Percentiles rank a stretch among this genome's conserved stretches.
phyloP scores from a whole-genome alignment of 2,888 invertebrate genomes.

The Leptopilina myrica region DNA sequence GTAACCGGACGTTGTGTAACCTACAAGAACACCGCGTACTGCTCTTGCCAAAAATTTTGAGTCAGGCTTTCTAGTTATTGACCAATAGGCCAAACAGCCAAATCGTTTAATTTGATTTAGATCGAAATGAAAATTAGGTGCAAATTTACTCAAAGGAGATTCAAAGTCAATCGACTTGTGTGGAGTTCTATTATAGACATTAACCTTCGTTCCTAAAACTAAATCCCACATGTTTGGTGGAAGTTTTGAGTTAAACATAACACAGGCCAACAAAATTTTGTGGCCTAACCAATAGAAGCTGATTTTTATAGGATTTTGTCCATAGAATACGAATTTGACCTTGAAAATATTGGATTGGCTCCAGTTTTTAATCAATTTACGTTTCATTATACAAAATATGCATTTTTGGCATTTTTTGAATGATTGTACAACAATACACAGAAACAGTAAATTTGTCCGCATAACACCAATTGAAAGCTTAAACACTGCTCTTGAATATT shows the following conservation, averaged over 20 bases:
- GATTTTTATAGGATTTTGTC: too few relatives aligned
- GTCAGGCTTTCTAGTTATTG: conserved; percentile 46
- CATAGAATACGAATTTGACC: too few relatives aligned
- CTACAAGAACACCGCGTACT: conserved; percentile 49
- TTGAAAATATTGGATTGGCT: too few relatives aligned
- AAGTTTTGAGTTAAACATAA: conserved; percentile 49
- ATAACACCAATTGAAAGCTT: too few relatives aligned
- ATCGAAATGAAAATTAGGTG: conserved; percentile 45
- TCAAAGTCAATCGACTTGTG: conserved; percentile 49
- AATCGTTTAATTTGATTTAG: conserved; percentile 51
- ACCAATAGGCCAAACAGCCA: conserved; percentile 51
- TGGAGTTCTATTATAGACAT: conserved; percentile 54
- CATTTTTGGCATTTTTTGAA: too few relatives aligned
- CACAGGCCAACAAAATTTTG: too few relatives aligned
- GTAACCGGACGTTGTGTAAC: conserved; percentile 23
- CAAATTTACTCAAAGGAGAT: conserved; percentile 48
- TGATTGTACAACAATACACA: too few relatives aligned
- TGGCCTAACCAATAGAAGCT: too few relatives aligned
- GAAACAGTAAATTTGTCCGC: too few relatives aligned
- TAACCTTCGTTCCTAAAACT: conserved; percentile 52
- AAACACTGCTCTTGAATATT: too few relatives aligned
- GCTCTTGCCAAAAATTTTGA: conserved; percentile 50
- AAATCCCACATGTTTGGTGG: conserved; percentile 54
- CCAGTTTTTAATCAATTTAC: too few relatives aligned
- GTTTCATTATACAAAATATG: too few relatives aligned